phyloP scores from a whole-genome alignment of 2,888 invertebrate species.

The Auanema freiburgensis region DNA sequence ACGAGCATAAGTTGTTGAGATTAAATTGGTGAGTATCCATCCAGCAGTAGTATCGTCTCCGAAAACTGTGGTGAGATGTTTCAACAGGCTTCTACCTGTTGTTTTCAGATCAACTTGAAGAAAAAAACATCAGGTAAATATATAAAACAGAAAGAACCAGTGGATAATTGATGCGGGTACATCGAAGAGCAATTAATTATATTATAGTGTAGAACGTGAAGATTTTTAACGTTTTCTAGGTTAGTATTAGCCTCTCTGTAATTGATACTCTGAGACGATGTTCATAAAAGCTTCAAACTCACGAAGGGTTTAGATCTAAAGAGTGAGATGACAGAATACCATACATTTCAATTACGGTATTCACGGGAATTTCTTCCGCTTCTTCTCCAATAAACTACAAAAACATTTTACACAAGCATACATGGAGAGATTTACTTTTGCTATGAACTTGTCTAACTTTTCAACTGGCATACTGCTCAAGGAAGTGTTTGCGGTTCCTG shows the following conservation, averaged over 20 bases:
- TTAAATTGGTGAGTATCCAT: conserved; percentile 9
- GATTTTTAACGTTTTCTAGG: neutral
- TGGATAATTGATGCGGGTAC: neutral
- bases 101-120: conserved; percentile 10
- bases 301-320: too few relatives aligned
- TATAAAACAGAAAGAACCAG: neutral
- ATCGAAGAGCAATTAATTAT: neutral
- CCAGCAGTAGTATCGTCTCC: conserved; percentile 13
- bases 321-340: conserved; percentile 4
- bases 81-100: conserved; percentile 2
- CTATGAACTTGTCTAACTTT: too few relatives aligned
- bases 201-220: neutral
- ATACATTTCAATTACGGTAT: conserved; percentile 11
- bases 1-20: conserved; percentile 19
- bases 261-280: neutral
- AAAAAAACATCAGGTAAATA: neutral
- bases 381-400: conserved; percentile 12
- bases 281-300: neutral
- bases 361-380: conserved; percentile 9
- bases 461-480: too few relatives aligned
- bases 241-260: neutral
- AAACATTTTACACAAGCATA: too few relatives aligned
- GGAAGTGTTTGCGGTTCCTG: neutral
- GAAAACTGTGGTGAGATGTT: conserved; percentile 5
- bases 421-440: too few relatives aligned